Percentiles rank a stretch among this genome's conserved stretches.
Conservation (phyloP, 2,797 vertebrate genomes). For the Cyclura pinguis region DNA sequence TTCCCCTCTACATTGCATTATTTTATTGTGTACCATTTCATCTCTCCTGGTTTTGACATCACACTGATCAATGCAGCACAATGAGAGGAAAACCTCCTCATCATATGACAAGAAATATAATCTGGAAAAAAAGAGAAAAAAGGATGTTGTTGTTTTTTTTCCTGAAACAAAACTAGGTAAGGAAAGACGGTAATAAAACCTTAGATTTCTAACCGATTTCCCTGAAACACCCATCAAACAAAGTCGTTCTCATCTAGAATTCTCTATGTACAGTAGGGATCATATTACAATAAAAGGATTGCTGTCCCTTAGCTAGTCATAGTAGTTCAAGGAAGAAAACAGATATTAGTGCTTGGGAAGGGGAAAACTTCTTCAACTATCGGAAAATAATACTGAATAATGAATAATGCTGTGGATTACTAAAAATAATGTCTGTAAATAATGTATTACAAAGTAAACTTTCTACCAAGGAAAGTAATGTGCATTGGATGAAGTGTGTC, state of each 20-base stretch:
- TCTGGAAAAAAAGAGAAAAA: background rate
- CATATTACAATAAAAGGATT: slow-evolving; percentile 11
- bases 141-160: too few species aligned
- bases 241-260: slow-evolving; percentile 35
- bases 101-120: background rate
- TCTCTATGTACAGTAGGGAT: slow-evolving; percentile 23
- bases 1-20: background rate
- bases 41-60: background rate
- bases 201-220: background rate
- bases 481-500: background rate
- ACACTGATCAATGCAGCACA: background rate
- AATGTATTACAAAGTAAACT: slow-evolving; percentile 27
- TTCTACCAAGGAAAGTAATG: slow-evolving; percentile 29
- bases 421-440: slow-evolving; percentile 41
- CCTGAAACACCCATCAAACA: slow-evolving; percentile 14
- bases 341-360: background rate
- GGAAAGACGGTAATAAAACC: slow-evolving; percentile 1
- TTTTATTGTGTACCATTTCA: slow-evolving; percentile 29
- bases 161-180: background rate
- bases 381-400: slow-evolving; percentile 34
- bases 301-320: background rate
- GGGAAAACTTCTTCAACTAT: background rate
- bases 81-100: background rate
- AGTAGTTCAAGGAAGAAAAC: slow-evolving; percentile 12
- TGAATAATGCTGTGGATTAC: background rate